Conservation (phyloP, 1,140 invertebrate genomes). For the Sarcophaga bullata region DNA sequence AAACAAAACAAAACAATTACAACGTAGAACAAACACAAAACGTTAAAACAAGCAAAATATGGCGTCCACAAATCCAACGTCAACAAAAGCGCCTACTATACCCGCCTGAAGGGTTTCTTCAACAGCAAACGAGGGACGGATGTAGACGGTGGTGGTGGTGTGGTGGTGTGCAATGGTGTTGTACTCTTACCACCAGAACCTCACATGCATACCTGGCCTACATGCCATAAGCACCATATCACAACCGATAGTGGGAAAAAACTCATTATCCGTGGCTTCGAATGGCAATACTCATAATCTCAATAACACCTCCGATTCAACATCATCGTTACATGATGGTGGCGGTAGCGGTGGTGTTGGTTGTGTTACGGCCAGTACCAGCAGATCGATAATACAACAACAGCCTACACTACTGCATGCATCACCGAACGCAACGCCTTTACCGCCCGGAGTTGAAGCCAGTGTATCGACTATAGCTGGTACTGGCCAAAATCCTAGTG, state of each 20-base stretch:
- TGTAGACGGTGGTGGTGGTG: neutral
- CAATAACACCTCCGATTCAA: neutral
- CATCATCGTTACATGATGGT: conserved; percentile 31
- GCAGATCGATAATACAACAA: conserved; percentile 47
- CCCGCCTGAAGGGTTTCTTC: conserved; percentile 54
- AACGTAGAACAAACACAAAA: neutral
- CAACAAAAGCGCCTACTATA: conserved; percentile 62
- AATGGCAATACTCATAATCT: conserved; percentile 50
- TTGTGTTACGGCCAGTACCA: conserved; percentile 39
- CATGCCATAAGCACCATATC: conserved; percentile 62
- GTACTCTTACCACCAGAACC: conserved; percentile 53
- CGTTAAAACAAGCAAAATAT: conserved; percentile 45
- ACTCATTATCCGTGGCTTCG: conserved; percentile 60
- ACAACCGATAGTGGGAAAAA: conserved; percentile 53
- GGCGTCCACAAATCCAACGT: conserved; percentile 62
- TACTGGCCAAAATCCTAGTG: conserved; percentile 54
- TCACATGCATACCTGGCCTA: conserved; percentile 59
- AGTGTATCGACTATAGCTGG: conserved; percentile 50
- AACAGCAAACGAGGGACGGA: conserved; percentile 46
- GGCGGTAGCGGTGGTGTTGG: conserved; percentile 44
- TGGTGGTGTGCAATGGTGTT: no score
- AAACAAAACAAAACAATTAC: neutral
- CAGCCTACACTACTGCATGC: conserved; percentile 45
- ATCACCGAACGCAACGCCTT: conserved; percentile 34
- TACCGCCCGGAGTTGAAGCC: conserved; percentile 7